Base-by-base conservation (phyloP, 2,888 invertebrate genomes). In the Drosophila sordidapex region DNA sequence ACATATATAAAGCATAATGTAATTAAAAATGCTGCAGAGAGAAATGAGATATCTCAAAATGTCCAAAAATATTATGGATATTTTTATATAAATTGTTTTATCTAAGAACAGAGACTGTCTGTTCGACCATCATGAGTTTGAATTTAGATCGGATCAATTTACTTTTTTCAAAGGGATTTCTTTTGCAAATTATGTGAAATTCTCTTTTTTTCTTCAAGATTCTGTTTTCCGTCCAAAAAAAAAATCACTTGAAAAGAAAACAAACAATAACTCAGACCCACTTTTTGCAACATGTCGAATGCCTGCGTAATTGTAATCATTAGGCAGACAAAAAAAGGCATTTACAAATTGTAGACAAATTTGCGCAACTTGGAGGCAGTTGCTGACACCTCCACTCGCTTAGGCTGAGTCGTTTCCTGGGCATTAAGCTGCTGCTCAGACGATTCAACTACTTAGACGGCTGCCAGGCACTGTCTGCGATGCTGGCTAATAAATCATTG, bases 401-500 rank as follows among this genome's bases (percentile, higher is more conserved):
- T 52, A 49, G 80, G 59, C 68, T 60, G 48, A 54, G 60, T 57
- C 25, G 40, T 59, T 64, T 70, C 63, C 64, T 60, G 63, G 35
- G 58, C 53, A 51, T 52, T 87, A 86, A 82, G 80, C 73, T 67
- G 58, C 21, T 46, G 43, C 62, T 69, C n/a, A n/a, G 60, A 21
- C 33, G 53, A 35, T 25, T 29, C 48, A 33, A 27, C 25, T 49
- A 58, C 49, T 51, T 57, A 62, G 46, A 49, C 31, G 29, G n/a
- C 33, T 38, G 57, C 51, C 61, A 51, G 54, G 54, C 59, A n/a
- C 56, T 49, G 74, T 76, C 88, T 69, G 53, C 81, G 61, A 49
- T 65, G 49, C 58, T 53, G 79, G 83, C 90, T 86, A 86, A 86
- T 86, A 86, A 86, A 86, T 86, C 90, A 86, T 86, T 87, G 83